A percentile compares a stretch with the other conserved stretches of the same genome.
phyloP scores from a whole-genome alignment of 1,140 invertebrate genomes.

The Dermatophagoides farinae region DNA sequence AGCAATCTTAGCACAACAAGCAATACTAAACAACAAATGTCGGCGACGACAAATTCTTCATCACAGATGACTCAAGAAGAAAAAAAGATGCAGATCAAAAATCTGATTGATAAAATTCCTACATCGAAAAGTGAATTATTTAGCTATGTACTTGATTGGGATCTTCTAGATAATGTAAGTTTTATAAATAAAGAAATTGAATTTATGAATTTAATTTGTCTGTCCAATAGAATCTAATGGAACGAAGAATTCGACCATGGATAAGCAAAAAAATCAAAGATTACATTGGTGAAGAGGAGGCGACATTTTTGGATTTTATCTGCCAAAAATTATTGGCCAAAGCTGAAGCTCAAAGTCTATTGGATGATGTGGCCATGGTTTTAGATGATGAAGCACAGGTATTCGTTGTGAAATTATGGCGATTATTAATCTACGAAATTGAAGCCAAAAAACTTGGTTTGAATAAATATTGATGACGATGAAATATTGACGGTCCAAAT shows the following conservation, averaged over 20 bases:
- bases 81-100: conserved; percentile 85
- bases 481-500: neutral
- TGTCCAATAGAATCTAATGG: conserved; percentile 52
- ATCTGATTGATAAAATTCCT: conserved; percentile 91
- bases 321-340: conserved; percentile 89
- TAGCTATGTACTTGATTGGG: conserved; percentile 76
- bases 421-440: conserved; percentile 93
- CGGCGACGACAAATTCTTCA: neutral
- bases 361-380: conserved; percentile 97
- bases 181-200: neutral
- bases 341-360: conserved; percentile 71
- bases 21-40: conserved; percentile 12
- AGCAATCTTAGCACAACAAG: conserved; percentile 14
- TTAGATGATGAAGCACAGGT: conserved; percentile 97
- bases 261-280: conserved; percentile 98
- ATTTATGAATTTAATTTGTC: conserved; percentile 9
- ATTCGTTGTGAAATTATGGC: conserved; percentile 99
- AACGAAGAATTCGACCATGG: conserved; percentile 91
- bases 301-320: conserved; percentile 94
- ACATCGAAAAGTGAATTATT: conserved; percentile 90
- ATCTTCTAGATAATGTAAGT: conserved; percentile 53
- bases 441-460: conserved; percentile 67
- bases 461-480: conserved; percentile 13
- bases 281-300: conserved; percentile 96
- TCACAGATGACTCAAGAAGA: conserved; percentile 41